phyloP scores from a whole-genome alignment of 2,888 invertebrate species.

The Steromphala cineraria region DNA sequence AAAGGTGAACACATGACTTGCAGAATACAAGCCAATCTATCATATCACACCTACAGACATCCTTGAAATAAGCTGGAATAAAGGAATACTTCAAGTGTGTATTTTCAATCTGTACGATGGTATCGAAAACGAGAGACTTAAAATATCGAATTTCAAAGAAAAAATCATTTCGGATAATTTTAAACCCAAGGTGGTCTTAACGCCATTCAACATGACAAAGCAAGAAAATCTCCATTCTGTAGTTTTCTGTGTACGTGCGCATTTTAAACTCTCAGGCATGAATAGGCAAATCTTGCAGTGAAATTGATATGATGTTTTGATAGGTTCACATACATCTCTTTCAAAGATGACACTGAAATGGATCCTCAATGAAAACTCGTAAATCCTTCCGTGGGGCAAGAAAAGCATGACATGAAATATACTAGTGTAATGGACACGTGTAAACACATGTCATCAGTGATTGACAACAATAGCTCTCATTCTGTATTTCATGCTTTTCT shows the following conservation, averaged over 20 bases:
- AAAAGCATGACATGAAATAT: too few relatives aligned
- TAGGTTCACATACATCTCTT: too few relatives aligned
- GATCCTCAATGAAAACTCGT: too few relatives aligned
- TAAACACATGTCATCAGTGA: too few relatives aligned
- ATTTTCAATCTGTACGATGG: background rate
- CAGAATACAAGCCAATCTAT: too few relatives aligned
- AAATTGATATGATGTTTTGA: background rate
- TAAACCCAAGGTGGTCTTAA: background rate
- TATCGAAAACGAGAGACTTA: background rate
- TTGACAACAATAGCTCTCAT: too few relatives aligned
- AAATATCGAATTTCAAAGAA: background rate
- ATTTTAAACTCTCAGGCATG: background rate
- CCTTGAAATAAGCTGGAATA: background rate
- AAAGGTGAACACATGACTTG: too few relatives aligned
- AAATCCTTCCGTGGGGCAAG: too few relatives aligned
- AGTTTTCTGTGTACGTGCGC: background rate
- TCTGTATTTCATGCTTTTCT: too few relatives aligned
- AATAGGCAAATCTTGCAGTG: background rate
- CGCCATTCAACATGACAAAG: background rate
- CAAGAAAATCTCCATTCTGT: background rate
- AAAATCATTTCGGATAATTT: background rate
- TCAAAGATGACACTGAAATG: too few relatives aligned
- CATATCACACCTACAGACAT: background rate
- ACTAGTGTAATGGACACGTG: too few relatives aligned
- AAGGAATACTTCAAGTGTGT: background rate